Percentiles rank a stretch among this genome's conserved stretches.
phyloP scores from a whole-genome alignment of 2,888 invertebrate genomes.

The Thera obeliscata region DNA sequence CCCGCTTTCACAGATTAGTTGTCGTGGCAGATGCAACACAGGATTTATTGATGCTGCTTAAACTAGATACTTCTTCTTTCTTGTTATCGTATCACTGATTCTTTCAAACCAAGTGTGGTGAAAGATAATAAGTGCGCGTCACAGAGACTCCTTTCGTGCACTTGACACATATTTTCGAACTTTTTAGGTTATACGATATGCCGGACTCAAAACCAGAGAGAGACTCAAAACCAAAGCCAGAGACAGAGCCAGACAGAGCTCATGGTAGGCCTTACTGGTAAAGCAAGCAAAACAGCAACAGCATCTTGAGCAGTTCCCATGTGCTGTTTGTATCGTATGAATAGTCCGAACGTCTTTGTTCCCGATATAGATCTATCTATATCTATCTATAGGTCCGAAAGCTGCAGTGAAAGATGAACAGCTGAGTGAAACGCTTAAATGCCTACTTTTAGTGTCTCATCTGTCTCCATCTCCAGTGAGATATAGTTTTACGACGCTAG shows the following conservation, averaged over 20 bases:
- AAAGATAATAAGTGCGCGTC: too few relatives aligned
- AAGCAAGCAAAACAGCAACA: neutral
- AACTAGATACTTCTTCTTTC: too few relatives aligned
- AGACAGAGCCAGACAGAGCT: too few relatives aligned
- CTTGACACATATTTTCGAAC: too few relatives aligned
- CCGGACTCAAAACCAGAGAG: too few relatives aligned
- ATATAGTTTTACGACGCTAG: slow-evolving; percentile 77
- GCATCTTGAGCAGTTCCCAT: neutral
- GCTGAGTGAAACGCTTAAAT: neutral
- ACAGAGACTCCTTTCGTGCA: too few relatives aligned
- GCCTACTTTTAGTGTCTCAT: slow-evolving; percentile 33
- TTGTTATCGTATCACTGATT: too few relatives aligned
- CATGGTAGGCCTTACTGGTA: too few relatives aligned
- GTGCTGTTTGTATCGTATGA: neutral
- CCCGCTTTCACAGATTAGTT: slow-evolving; percentile 41
- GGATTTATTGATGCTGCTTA: neutral
- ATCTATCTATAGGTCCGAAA: neutral
- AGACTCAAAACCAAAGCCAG: too few relatives aligned
- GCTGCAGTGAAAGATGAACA: slow-evolving; percentile 1
- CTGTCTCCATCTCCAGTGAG: slow-evolving; percentile 53
- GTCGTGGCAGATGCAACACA: slow-evolving; percentile 18
- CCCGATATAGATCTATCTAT: neutral
- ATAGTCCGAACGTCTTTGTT: neutral
- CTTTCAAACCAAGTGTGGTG: too few relatives aligned
- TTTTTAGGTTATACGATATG: too few relatives aligned